Conservation (phyloP, 1,140 invertebrate species). For the Leptinotarsa texana region DNA sequence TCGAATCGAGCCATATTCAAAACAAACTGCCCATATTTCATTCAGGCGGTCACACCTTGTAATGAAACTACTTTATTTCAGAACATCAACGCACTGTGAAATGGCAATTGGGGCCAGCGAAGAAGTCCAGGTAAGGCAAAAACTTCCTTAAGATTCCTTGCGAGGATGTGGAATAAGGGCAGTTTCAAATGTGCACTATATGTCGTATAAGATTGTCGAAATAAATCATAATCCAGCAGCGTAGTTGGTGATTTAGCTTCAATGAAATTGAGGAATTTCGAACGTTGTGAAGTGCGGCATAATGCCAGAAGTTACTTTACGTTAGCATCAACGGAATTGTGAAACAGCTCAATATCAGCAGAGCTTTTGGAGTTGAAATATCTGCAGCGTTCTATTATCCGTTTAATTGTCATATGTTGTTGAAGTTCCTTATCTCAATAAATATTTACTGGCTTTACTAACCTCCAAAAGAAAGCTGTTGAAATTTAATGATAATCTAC, state of each 20-base stretch:
- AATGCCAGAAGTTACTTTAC: too few species aligned
- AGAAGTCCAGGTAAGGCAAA: conserved; percentile 10
- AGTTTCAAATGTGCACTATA: conserved; percentile 12
- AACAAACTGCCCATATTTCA: conserved; percentile 48
- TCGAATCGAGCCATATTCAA: conserved; percentile 26
- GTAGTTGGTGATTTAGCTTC: background rate
- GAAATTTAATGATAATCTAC: too few species aligned
- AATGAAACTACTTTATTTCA: conserved; percentile 35
- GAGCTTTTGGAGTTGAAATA: too few species aligned
- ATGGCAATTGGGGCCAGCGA: conserved; percentile 41
- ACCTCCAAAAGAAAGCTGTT: too few species aligned
- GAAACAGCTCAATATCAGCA: too few species aligned
- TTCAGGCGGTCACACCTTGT: conserved; percentile 42
- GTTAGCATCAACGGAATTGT: too few species aligned
- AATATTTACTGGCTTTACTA: too few species aligned
- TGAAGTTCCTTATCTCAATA: too few species aligned
- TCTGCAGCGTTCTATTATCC: too few species aligned
- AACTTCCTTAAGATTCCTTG: background rate
- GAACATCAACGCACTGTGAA: conserved; percentile 43
- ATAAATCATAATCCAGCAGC: background rate
- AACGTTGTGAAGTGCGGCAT: too few species aligned
- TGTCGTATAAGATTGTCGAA: background rate
- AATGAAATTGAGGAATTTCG: too few species aligned
- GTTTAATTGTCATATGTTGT: too few species aligned
- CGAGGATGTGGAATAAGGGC: conserved; percentile 23